Conservation (phyloP, 1,140 invertebrate species). For the Trachymyrmex septentrionalis region DNA sequence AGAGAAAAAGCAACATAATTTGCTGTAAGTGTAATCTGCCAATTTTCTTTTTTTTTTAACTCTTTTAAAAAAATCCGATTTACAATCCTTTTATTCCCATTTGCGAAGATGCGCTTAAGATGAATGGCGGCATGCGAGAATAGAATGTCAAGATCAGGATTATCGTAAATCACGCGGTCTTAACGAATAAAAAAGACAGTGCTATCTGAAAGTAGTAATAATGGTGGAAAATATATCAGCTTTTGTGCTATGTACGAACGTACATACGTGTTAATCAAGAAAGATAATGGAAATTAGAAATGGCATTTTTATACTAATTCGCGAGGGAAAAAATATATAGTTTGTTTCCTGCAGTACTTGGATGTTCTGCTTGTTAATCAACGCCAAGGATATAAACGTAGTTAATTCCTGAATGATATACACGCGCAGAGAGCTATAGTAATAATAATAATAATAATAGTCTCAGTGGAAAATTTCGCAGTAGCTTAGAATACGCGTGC, state of each 20-base stretch:
- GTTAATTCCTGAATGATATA: constrained; percentile 42
- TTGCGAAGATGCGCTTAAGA: constrained; percentile 6
- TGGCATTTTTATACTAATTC: constrained; percentile 39
- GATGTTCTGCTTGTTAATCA: constrained; percentile 37
- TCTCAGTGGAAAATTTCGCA: background rate
- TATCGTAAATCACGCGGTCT: constrained; percentile 26
- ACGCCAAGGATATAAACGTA: constrained; percentile 10
- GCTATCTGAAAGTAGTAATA: constrained; percentile 33
- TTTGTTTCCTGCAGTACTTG: constrained; percentile 21
- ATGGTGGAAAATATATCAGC: constrained; percentile 18
- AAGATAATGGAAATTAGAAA: constrained; percentile 36
- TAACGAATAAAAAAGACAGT: constrained; percentile 31
- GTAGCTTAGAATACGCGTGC: constrained; percentile 8
- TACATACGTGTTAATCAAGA: background rate
- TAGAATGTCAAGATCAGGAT: constrained; percentile 32
- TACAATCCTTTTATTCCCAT: constrained; percentile 11
- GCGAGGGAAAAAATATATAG: constrained; percentile 7
- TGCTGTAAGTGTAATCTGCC: background rate
- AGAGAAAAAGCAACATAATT: background rate
- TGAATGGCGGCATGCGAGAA: constrained; percentile 4
- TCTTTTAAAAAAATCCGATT: constrained; percentile 2
- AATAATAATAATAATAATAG: constrained; percentile 25
- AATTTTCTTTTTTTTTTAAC: background rate
- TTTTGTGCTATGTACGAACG: background rate
- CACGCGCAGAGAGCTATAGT: background rate